A percentile compares a stretch with the other conserved stretches of the same genome.
Conservation (phyloP, 1,140 invertebrate species). For the Hydropsyche tenuis region DNA sequence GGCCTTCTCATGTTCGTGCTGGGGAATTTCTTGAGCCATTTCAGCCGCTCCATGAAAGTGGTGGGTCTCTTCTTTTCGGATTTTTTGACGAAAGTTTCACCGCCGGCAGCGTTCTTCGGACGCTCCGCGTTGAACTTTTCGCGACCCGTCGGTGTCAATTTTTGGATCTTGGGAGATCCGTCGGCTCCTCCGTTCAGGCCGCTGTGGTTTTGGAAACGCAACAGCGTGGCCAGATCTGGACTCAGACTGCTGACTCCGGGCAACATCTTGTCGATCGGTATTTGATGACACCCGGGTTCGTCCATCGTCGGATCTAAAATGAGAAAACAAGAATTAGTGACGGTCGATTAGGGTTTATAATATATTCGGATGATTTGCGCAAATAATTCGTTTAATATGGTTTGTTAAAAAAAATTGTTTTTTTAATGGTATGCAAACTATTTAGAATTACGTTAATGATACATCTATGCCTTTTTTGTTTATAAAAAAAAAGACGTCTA, state of each 20-base stretch:
- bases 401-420: too few species aligned
- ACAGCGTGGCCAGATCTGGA: constrained; percentile 56
- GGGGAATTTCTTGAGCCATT: constrained; percentile 30
- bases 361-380: too few species aligned
- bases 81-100: background rate
- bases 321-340: background rate
- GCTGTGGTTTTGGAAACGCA: constrained; percentile 3
- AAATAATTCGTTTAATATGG: too few species aligned
- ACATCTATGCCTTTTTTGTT: too few species aligned
- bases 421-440: too few species aligned
- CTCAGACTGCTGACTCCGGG: constrained; percentile 49
- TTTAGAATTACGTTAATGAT: too few species aligned
- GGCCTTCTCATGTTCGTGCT: constrained; percentile 5
- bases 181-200: constrained; percentile 21
- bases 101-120: background rate
- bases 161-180: background rate
- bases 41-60: constrained; percentile 9
- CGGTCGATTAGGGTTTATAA: too few species aligned
- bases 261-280: constrained; percentile 35
- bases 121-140: background rate
- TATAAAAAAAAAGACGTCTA: too few species aligned
- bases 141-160: background rate
- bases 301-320: constrained; percentile 41
- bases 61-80: constrained; percentile 28
- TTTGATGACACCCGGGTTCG: constrained; percentile 40